Conservation (phyloP, 2,888 invertebrate species). For the Omphaloscelis lunosa region DNA sequence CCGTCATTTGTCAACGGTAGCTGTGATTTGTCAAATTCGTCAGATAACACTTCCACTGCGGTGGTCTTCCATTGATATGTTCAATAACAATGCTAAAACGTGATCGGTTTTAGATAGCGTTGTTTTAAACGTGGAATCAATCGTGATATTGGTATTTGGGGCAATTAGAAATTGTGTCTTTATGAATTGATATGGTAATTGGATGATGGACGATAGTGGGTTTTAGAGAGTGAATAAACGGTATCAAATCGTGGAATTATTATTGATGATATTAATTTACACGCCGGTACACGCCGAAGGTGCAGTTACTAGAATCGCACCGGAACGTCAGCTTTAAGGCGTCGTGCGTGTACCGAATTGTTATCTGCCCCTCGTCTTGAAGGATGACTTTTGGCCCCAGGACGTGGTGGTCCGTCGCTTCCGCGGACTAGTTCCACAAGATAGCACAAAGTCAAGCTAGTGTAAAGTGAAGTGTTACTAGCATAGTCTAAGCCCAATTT, state of each 20-base stretch:
- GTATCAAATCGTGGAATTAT: background rate
- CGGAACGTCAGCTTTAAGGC: no score
- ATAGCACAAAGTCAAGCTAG: no score
- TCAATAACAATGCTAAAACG: slow-evolving; percentile 51
- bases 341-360: no score
- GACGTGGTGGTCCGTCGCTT: no score
- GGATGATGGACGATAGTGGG: background rate
- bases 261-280: background rate
- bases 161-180: slow-evolving; percentile 42
- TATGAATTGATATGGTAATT: slow-evolving; percentile 28
- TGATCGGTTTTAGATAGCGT: slow-evolving; percentile 46
- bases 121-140: slow-evolving; percentile 27
- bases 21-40: slow-evolving; percentile 82
- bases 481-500: no score
- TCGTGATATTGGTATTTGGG: slow-evolving; percentile 57
- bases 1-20: slow-evolving; percentile 76
- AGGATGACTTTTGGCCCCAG: no score
- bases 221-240: slow-evolving; percentile 10
- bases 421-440: no score
- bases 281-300: no score
- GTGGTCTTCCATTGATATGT: slow-evolving; percentile 60
- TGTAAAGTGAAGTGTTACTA: no score
- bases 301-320: no score
- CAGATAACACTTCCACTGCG: slow-evolving; percentile 73
- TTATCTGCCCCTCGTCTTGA: no score